A percentile compares a stretch with the other conserved stretches of the same genome.
These are phyloP conservation scores for Cirrhinus mrigala DNA, from an alignment of 2,797 vertebrate genomes.

Conservation along the genomic window DNA sequence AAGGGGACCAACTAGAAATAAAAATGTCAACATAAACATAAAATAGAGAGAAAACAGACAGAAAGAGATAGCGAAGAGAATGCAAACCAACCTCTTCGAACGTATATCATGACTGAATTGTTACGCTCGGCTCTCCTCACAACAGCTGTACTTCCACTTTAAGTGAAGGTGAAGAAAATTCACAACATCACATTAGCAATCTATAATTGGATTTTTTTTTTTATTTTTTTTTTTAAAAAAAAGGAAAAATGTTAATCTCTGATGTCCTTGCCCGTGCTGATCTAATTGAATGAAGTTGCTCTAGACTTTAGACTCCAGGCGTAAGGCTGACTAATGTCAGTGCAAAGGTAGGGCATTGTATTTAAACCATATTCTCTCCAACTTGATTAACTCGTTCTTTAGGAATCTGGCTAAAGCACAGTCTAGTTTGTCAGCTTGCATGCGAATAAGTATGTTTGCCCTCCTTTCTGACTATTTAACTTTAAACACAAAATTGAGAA, in stretches of 20 bases:
- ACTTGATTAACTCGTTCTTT: slow-evolving; percentile 29
- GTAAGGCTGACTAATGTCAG: background rate
- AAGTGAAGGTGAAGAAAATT: background rate
- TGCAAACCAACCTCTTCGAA: slow-evolving; percentile 45
- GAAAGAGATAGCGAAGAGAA: background rate
- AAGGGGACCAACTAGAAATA: slow-evolving; percentile 29
- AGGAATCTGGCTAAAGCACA: background rate
- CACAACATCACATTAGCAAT: background rate
- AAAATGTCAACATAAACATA: slow-evolving; percentile 24
- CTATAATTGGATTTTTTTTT: too few species aligned
- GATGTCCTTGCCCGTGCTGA: background rate
- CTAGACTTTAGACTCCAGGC: slow-evolving; percentile 1
- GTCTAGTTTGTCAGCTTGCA: background rate
- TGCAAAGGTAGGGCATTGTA: background rate
- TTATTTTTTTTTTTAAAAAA: too few species aligned
- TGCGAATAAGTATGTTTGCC: background rate
- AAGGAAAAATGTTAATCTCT: background rate
- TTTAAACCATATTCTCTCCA: background rate
- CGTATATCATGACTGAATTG: slow-evolving; percentile 41
- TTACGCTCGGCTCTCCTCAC: background rate
- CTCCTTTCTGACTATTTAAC: too few species aligned
- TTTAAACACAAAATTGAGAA: background rate
- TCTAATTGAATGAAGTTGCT: background rate
- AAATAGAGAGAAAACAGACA: background rate
- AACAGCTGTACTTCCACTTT: background rate